A percentile compares a stretch with the other conserved stretches of the same genome.
Evolutionary conservation across 1,140 invertebrate genomes (phyloP).

Genomic region (Procambarus virginalis): DNA sequence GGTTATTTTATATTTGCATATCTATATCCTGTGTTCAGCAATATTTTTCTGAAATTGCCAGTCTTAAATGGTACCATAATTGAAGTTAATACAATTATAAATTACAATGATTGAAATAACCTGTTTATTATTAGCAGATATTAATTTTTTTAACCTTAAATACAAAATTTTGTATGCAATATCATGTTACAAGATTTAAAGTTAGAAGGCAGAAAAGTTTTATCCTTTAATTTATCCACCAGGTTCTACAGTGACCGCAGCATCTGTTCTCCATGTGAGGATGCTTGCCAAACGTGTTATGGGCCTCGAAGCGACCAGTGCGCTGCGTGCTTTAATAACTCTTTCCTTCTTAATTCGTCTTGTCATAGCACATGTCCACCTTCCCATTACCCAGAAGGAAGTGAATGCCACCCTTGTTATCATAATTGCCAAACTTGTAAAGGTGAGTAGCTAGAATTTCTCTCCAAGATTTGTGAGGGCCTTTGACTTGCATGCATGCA

Average conservation of each 20-base stretch:
- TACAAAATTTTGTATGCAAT: not conserved
- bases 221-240: slow-evolving; percentile 60
- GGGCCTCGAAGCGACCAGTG: slow-evolving; percentile 87
- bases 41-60: no score
- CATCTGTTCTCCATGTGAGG: slow-evolving; percentile 86
- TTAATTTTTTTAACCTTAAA: no score
- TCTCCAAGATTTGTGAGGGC: not conserved
- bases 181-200: not conserved
- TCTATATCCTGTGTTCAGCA: no score
- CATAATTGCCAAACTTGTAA: slow-evolving; percentile 81
- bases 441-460: slow-evolving; percentile 72
- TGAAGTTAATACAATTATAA: no score
- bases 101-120: no score
- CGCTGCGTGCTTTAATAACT: slow-evolving; percentile 84
- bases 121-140: no score
- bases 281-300: slow-evolving; percentile 88
- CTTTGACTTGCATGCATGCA: not conserved
- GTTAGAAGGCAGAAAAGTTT: not conserved
- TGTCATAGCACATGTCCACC: slow-evolving; percentile 89
- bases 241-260: slow-evolving; percentile 90
- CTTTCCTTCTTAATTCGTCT: slow-evolving; percentile 85
- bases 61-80: no score
- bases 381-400: slow-evolving; percentile 86
- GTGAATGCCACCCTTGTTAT: slow-evolving; percentile 82
- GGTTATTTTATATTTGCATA: no score